Percentiles rank a stretch among this genome's conserved stretches.
Evolutionary conservation across 2,888 invertebrate species (phyloP).

Genomic region (Antitype chi): DNA sequence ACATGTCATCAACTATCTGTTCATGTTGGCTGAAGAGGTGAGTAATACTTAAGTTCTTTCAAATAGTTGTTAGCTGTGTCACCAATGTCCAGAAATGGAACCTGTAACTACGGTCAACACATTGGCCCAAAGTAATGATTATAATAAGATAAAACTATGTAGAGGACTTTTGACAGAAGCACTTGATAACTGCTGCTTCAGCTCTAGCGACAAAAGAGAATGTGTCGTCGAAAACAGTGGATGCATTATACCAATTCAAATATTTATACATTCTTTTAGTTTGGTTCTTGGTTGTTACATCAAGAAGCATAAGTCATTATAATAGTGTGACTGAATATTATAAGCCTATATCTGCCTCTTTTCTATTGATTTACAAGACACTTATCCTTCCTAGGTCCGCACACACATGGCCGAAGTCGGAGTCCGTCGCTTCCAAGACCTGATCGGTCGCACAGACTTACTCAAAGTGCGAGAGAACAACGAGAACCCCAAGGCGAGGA

Average conservation of each 20-base stretch:
- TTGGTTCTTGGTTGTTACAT: neutral
- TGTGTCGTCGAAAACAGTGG: neutral
- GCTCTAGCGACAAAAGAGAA: neutral
- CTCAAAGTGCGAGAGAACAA: slow-evolving; percentile 94
- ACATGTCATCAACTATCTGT: slow-evolving; percentile 99
- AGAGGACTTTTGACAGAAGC: neutral
- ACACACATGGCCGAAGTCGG: slow-evolving; percentile 97
- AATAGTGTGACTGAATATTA: neutral
- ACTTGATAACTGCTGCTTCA: neutral
- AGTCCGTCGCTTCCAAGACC: slow-evolving; percentile 96
- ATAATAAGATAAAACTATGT: neutral
- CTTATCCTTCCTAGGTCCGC: slow-evolving; percentile 92
- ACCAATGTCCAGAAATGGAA: neutral
- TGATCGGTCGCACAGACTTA: slow-evolving; percentile 97
- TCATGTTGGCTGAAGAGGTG: slow-evolving; percentile 99
- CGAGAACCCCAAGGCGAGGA: slow-evolving; percentile 94
- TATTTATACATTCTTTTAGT: neutral
- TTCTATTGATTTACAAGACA: neutral
- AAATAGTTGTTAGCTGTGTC: neutral
- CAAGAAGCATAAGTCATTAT: neutral
- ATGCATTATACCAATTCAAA: neutral
- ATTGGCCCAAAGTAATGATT: neutral
- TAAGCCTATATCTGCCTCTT: neutral
- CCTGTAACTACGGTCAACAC: too few species aligned
- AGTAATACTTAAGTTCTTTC: neutral